A percentile compares a stretch with the other conserved stretches of the same genome.
These are phyloP conservation scores for Silurus meridionalis DNA, from an alignment of 2,113 vertebrate species.

Conservation along the genomic window DNA sequence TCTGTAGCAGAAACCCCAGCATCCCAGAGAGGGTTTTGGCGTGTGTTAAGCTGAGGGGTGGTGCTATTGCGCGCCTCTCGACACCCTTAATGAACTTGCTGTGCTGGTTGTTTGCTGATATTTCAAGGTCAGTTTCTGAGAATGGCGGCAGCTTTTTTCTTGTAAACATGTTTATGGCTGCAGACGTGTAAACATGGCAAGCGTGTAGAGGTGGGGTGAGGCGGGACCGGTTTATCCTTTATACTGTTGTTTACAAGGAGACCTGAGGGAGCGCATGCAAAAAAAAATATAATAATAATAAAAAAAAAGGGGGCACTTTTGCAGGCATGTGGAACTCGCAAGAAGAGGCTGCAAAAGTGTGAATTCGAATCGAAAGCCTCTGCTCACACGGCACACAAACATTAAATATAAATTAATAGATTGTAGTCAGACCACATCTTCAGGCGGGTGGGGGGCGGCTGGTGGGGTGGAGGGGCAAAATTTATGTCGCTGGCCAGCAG, in stretches of 20 bases:
- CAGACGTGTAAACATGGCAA: constrained; percentile 69
- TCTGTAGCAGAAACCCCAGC: background rate
- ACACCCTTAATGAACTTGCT: constrained; percentile 71
- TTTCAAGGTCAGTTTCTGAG: constrained; percentile 74
- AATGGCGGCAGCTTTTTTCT: constrained; percentile 61
- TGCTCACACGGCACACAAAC: constrained; percentile 50
- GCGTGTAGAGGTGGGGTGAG: constrained; percentile 62
- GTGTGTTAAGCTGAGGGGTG: constrained; percentile 36
- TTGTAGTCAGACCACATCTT: constrained; percentile 69
- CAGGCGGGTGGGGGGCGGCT: constrained; percentile 65
- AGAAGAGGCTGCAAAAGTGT: constrained; percentile 12
- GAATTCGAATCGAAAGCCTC: background rate
- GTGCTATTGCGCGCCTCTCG: constrained; percentile 46
- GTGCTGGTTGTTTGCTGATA: constrained; percentile 67
- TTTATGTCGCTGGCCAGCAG: constrained; percentile 72
- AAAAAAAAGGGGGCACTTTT: background rate
- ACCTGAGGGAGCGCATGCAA: background rate
- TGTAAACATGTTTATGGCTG: constrained; percentile 73
- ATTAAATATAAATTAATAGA: constrained; percentile 77
- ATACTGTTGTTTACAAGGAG: constrained; percentile 42
- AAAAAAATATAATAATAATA: background rate
- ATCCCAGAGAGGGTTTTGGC: constrained; percentile 1
- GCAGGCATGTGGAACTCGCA: background rate
- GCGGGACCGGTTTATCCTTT: constrained; percentile 47
- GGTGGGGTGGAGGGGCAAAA: constrained; percentile 64